Base-by-base conservation (phyloP, 1,140 invertebrate genomes). In the Delia radicum region DNA sequence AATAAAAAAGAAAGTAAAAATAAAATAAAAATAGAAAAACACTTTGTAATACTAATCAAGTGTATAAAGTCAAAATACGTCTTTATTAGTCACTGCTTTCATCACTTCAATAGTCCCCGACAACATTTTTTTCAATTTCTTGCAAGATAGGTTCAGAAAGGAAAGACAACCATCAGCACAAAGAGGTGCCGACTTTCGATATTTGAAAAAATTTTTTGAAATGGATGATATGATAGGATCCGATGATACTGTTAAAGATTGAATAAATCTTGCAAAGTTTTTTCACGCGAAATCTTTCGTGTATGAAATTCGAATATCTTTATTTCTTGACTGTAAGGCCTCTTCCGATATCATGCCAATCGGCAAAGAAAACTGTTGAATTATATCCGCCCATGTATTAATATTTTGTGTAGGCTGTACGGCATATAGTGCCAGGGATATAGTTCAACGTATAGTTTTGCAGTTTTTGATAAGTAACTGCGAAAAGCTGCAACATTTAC, bases 311-410 rank as follows among this genome's bases (percentile, higher is more conserved):
- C 61, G 4, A 24, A 27, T 26, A 26, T 63, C 61, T 26, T 63
- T 27, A 63, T 24, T 63, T 63, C 24, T 63, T 18, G 61, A 63
- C 12, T 4, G 21, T 26, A 63, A 13, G 61, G 61, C 61, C 4
- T 63, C 61, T 15, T 63, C 61, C 13, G 61, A 63, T 26, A 63
- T 5, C 24, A 63, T 27, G 21, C 61, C 61, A 26, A 63, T 63
- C 2, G 26, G 24, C 24, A 63, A 63, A 27, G 61, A 21, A 26
- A 21, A n/a, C 8, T 21, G 21, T 61, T 61, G n/a, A 61, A 61
- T 61, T 61, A 61, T 61, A 24, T 61, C 55, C n/a, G 61, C 61
- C 61, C 61, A 63, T 63, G 61, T 10, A 63, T 26, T 27, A 63
- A 63, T 63, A 63, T 63, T 63, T 63, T 63, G 61, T 63, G 24